Evolutionary conservation across 2,113 vertebrate species (phyloP).

Genomic region (Amia ocellicauda): DNA sequence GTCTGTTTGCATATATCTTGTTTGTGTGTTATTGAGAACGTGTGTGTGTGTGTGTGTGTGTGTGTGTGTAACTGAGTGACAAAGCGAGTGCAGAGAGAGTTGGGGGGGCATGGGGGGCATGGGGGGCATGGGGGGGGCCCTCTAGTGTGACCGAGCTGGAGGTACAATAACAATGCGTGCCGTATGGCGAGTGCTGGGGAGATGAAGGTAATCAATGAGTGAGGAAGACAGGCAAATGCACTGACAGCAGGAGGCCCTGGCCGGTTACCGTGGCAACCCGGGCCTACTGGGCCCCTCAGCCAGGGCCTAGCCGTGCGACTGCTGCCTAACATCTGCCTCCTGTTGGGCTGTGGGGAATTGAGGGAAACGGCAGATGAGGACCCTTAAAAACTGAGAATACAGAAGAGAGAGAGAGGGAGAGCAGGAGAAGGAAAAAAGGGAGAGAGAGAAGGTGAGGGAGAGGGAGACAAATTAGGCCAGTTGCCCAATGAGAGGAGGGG

Average conservation of each 20-base stretch:
- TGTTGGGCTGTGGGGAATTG: constrained; percentile 62
- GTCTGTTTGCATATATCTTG: no score
- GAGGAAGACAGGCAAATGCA: constrained; percentile 52
- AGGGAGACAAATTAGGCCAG: constrained; percentile 62
- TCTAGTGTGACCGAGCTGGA: neutral
- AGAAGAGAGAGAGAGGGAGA: constrained; percentile 19
- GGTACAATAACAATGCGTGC: constrained; percentile 36
- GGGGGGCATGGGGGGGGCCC: constrained; percentile 18
- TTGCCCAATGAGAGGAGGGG: constrained; percentile 69
- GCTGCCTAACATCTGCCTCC: constrained; percentile 69
- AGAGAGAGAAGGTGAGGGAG: constrained; percentile 32
- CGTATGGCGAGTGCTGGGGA: constrained; percentile 50
- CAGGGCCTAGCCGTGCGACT: constrained; percentile 42
- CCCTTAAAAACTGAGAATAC: constrained; percentile 40
- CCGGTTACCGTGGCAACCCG: constrained; percentile 54
- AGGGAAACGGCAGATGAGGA: constrained; percentile 48
- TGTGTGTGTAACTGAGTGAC: constrained; percentile 10
- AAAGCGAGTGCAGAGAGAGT: no score
- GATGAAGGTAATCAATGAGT: constrained; percentile 59
- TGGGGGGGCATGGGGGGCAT: neutral
- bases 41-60: constrained; percentile 6
- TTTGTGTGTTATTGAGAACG: no score
- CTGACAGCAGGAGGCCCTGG: constrained; percentile 58
- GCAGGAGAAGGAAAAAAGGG: constrained; percentile 34
- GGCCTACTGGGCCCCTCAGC: constrained; percentile 60